Percentiles rank a stretch among this genome's conserved stretches.
phyloP scores from a whole-genome alignment of 2,113 vertebrate genomes.

The Platycercus adscitus region DNA sequence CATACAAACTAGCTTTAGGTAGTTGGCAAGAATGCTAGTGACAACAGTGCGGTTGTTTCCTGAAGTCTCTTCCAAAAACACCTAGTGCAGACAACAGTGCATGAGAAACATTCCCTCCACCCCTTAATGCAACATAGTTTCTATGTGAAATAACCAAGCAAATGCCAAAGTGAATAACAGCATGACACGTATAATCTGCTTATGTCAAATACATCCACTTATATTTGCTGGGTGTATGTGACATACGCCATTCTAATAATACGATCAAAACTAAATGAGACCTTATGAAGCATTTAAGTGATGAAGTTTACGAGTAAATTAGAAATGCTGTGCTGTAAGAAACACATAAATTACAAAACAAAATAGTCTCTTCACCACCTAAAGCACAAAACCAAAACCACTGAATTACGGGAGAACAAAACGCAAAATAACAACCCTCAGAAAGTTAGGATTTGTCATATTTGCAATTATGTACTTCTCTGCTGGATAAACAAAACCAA shows the following conservation, averaged over 20 bases:
- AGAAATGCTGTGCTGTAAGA: neutral
- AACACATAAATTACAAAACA: neutral
- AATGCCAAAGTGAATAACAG: neutral
- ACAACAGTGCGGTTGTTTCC: neutral
- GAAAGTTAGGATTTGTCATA: neutral
- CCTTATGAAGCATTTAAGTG: neutral
- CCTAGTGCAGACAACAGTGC: neutral
- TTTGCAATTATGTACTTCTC: neutral
- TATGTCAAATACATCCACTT: slow-evolving; percentile 2
- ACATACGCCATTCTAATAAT: neutral
- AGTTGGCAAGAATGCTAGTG: neutral
- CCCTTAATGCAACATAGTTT: neutral
- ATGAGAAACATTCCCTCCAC: neutral
- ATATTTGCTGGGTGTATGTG: neutral
- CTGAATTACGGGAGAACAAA: neutral
- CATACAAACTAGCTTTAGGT: neutral
- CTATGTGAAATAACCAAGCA: neutral
- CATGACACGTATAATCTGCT: neutral
- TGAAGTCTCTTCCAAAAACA: neutral
- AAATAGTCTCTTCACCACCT: neutral
- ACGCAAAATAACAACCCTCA: neutral
- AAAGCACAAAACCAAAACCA: neutral
- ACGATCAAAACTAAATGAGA: neutral
- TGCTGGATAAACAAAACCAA: neutral
- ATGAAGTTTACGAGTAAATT: neutral